Percentiles rank a stretch among this genome's conserved stretches.
Conservation (phyloP, 2,888 invertebrate genomes). For the Agelastica alni region DNA sequence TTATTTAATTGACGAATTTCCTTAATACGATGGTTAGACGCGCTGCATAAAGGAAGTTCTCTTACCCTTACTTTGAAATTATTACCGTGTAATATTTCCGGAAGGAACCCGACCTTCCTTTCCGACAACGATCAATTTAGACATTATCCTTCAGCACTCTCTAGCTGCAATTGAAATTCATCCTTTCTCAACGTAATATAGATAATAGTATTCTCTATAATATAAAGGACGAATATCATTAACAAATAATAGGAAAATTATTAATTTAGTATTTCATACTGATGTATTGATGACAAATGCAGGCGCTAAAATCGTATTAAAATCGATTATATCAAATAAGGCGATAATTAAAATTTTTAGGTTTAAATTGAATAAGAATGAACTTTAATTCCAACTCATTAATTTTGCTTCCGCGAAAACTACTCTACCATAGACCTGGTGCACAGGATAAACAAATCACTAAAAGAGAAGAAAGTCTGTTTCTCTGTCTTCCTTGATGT, state of each 20-base stretch:
- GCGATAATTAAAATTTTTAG: too few relatives aligned
- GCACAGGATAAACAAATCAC: too few relatives aligned
- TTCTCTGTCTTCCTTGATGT: too few relatives aligned
- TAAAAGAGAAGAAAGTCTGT: too few relatives aligned
- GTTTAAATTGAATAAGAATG: too few relatives aligned
- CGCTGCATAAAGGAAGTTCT: slow-evolving; percentile 54
- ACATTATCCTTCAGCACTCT: slow-evolving; percentile 32
- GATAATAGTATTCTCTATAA: not conserved
- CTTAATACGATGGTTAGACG: slow-evolving; percentile 57
- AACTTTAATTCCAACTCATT: too few relatives aligned
- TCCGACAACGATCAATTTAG: slow-evolving; percentile 39
- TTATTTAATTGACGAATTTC: slow-evolving; percentile 58
- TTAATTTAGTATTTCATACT: not conserved
- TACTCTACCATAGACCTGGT: too few relatives aligned
- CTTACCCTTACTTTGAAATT: slow-evolving; percentile 55
- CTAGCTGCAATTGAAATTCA: slow-evolving; percentile 21
- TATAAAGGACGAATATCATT: not conserved
- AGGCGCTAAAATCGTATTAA: too few relatives aligned
- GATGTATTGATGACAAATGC: too few relatives aligned
- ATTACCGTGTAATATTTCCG: slow-evolving; percentile 55
- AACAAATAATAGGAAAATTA: not conserved
- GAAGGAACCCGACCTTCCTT: slow-evolving; percentile 43
- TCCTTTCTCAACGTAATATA: not conserved
- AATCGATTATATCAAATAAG: too few relatives aligned
- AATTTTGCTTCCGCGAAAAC: too few relatives aligned